Percentiles rank a stretch among this genome's conserved stretches.
Conservation (phyloP, 2,888 invertebrate species). For the Pasiphila rectangulata region DNA sequence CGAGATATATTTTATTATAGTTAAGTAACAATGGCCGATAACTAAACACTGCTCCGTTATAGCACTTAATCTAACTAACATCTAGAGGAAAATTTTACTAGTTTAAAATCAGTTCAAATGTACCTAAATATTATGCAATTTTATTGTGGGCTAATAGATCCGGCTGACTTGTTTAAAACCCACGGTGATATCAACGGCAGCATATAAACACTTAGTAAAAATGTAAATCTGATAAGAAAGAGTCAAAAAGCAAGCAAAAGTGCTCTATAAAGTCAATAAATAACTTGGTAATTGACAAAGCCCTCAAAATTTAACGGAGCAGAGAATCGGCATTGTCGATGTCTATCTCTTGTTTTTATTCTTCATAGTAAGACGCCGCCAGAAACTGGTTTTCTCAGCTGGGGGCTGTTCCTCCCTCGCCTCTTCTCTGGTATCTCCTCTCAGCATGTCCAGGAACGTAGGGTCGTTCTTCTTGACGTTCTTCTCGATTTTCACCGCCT, state of each 20-base stretch:
- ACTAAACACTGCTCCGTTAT: conserved; percentile 54
- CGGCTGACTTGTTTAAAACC: too few species aligned
- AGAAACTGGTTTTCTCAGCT: conserved; percentile 83
- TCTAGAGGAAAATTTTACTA: conserved; percentile 23
- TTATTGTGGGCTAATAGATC: conserved; percentile 5
- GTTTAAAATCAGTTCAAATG: conserved; percentile 22
- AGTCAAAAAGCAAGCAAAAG: conserved; percentile 19
- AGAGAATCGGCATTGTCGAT: conserved; percentile 39
- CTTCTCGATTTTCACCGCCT: conserved; percentile 83
- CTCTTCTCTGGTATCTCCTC: conserved; percentile 79
- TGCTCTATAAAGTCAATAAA: conserved; percentile 20
- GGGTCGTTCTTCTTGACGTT: conserved; percentile 79
- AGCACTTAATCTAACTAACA: conserved; percentile 30
- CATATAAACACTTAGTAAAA: conserved; percentile 2
- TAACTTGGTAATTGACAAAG: conserved; percentile 19
- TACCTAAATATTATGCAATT: conserved; percentile 22
- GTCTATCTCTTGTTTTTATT: conserved; percentile 84
- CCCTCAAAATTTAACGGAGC: conserved; percentile 40
- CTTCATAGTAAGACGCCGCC: conserved; percentile 86
- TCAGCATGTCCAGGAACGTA: conserved; percentile 85
- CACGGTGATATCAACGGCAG: background rate
- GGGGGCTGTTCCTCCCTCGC: conserved; percentile 70
- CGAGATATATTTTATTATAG: conserved; percentile 65
- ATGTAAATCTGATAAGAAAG: conserved; percentile 18
- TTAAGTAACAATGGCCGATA: conserved; percentile 69